Percentiles rank a stretch among this genome's conserved stretches.
These are phyloP conservation scores for Columba livia DNA, from an alignment of 2,113 vertebrate species.

Conservation along the genomic window DNA sequence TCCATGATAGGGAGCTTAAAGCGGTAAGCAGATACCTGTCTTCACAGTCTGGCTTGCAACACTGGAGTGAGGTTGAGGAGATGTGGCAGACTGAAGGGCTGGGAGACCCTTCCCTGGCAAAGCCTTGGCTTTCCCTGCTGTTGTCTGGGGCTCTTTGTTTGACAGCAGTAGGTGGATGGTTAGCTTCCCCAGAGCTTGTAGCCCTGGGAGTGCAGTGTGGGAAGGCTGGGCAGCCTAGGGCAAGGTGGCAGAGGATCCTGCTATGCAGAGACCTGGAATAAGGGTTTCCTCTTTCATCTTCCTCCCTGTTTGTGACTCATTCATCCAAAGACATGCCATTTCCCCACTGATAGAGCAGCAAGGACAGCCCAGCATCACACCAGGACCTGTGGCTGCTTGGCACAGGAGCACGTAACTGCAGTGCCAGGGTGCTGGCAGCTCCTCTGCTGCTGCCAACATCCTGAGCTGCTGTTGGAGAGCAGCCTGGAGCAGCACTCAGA, in stretches of 20 bases:
- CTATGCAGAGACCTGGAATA: neutral
- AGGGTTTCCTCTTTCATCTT: neutral
- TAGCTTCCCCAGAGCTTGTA: neutral
- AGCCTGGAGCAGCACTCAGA: neutral
- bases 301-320: neutral
- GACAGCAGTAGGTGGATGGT: neutral
- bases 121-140: neutral
- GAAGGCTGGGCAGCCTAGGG: neutral
- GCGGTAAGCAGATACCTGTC: slow-evolving; percentile 79
- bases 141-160: neutral
- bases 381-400: neutral
- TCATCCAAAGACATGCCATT: neutral
- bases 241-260: neutral
- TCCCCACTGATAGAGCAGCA: neutral
- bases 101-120: neutral
- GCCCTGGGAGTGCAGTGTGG: neutral
- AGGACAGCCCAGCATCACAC: neutral
- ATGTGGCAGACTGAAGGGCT: neutral
- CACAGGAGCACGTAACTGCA: neutral
- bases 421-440: neutral
- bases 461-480: neutral
- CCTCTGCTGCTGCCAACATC: neutral
- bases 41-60: neutral
- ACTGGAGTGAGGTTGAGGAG: neutral
- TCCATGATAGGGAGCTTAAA: slow-evolving; percentile 94